Conservation (phyloP, 2,113 vertebrate species). For the Hippopotamus amphibius region DNA sequence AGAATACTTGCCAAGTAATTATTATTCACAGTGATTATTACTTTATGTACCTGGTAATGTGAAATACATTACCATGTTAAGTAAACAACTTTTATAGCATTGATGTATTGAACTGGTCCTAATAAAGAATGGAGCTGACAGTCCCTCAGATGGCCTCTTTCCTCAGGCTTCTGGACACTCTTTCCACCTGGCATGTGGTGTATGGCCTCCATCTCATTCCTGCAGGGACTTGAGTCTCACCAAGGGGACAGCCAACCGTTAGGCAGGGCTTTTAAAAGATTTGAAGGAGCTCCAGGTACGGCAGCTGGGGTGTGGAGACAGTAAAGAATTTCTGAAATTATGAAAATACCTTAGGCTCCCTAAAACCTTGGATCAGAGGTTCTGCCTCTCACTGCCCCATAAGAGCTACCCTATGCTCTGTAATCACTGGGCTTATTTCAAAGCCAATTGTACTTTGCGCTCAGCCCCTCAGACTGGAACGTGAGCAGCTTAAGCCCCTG, state of each 20-base stretch:
- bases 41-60: neutral
- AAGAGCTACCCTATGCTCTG: neutral
- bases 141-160: neutral
- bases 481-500: neutral
- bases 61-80: neutral
- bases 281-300: neutral
- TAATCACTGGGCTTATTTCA: neutral
- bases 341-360: neutral
- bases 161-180: neutral
- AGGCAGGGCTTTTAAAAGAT: neutral
- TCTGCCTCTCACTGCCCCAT: accelerated
- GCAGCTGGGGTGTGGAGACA: neutral
- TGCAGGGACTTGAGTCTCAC: neutral
- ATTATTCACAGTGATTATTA: neutral
- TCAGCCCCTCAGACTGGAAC: neutral
- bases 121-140: neutral
- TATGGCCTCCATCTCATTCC: neutral
- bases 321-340: neutral
- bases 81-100: neutral
- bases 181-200: neutral
- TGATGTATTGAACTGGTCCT: neutral
- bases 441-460: neutral
- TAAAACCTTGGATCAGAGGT: no score
- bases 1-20: neutral
- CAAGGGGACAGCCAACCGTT: neutral